Base-by-base conservation (phyloP, 2,113 vertebrate species). In the Shinisaurus crocodilurus region DNA sequence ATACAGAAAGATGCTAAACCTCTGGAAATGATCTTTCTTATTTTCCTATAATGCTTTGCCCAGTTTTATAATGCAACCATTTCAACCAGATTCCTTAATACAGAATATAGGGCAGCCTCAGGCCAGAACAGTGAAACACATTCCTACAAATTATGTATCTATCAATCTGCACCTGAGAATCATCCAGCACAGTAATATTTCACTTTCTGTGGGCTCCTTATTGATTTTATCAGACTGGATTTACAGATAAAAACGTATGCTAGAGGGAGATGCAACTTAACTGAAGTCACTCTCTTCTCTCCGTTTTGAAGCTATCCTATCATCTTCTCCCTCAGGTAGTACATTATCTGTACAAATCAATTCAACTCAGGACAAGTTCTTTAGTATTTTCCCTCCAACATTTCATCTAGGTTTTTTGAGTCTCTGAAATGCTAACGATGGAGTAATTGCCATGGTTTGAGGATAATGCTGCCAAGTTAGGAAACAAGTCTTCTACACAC, bases 201-300 rank as follows among this genome's bases (percentile, higher is more conserved):
- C 5, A 48, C 63, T 70, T 69, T 70, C 54, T 37, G 34, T 34
- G 16, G 65, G 15, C 67, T 34, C 45, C 84, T 29, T 48, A 72
- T 54, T 85, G 67, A 25, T 85, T 85, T 85, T 72, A 85, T 85
- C 84, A 50, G 43, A 34, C 50, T 87, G 72, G 72, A 87, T 76
- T 76, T 87, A 76, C 29, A 43, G 27, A 76, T 57, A 18, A 75
- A 50, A 13, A 37, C 45, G 37, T 34, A 86, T 29, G 48, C 70
- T 76, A 27, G 72, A 63, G 72, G 54, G 72, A 87, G 37, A 87
- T 43, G 25, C 8, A 77, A 77, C 54, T 87, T 60, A 87, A 37
- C 25, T 40, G n/a, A 87, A 87, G 50, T 87, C 48, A 76, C 32
- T 57, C 29, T 69, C n/a, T 60, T 57, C 34, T 45, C 63, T 48